Conservation (phyloP, 2,113 vertebrate species). For the Paraplagusia blochii region DNA sequence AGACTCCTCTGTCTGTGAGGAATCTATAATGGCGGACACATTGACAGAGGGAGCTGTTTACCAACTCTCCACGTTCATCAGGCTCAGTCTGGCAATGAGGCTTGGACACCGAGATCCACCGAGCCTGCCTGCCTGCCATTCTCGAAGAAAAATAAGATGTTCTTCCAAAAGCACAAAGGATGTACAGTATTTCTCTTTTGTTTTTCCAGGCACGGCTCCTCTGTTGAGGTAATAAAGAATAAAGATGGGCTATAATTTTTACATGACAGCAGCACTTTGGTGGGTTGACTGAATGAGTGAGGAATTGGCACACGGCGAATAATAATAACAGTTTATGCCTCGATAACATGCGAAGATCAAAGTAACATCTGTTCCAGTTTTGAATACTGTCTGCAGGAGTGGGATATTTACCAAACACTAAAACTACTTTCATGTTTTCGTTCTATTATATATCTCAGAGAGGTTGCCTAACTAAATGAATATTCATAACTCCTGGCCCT, state of each 20-base stretch:
- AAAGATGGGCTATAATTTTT: constrained; percentile 12
- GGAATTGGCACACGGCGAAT: neutral
- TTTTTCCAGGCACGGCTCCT: constrained; percentile 9
- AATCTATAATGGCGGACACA: constrained; percentile 36
- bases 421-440: constrained; percentile 27
- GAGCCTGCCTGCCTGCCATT: neutral
- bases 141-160: constrained; percentile 18
- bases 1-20: constrained; percentile 32
- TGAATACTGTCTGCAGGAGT: constrained; percentile 14
- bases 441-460: constrained; percentile 2
- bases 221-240: constrained; percentile 15
- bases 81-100: constrained; percentile 21
- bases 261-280: constrained; percentile 4
- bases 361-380: constrained; percentile 14
- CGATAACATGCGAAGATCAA: constrained; percentile 15
- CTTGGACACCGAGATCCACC: constrained; percentile 16
- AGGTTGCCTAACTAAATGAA: constrained; percentile 30
- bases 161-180: constrained; percentile 5
- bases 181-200: constrained; percentile 2
- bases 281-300: constrained; percentile 1
- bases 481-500: constrained; percentile 43
- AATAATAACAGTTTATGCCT: constrained; percentile 13
- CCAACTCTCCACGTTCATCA: constrained; percentile 22
- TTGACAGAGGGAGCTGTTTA: constrained; percentile 36
- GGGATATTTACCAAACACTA: constrained; percentile 37